Evolutionary conservation across 35 echinoderm and acorn worm genomes (phyloP).

Genomic region (Antedon bifida): DNA sequence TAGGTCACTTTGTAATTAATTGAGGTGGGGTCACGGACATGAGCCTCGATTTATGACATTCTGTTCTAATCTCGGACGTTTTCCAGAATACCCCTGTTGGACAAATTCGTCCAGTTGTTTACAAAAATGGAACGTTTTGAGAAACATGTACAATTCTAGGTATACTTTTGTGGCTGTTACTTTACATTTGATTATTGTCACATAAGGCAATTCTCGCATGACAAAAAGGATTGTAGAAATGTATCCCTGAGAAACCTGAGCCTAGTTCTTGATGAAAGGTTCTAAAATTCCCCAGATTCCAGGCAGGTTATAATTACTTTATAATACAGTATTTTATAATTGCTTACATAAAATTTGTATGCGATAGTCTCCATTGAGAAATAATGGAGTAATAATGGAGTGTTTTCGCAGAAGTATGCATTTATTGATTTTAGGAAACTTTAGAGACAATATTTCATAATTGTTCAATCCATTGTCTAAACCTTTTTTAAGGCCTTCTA

Average conservation of each 20-base stretch:
- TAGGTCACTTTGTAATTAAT: neutral
- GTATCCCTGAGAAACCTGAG: neutral
- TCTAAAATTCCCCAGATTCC: neutral
- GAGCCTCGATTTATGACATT: neutral
- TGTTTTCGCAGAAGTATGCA: no score
- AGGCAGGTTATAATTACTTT: neutral
- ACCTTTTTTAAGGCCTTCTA: no score
- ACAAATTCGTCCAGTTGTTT: neutral
- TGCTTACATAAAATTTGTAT: no score
- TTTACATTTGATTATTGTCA: neutral
- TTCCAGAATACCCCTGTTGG: neutral
- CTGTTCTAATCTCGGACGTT: neutral
- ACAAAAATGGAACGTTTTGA: neutral
- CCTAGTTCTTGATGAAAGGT: neutral
- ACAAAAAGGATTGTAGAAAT: neutral
- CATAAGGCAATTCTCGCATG: neutral
- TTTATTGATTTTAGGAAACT: no score
- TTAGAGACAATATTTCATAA: no score
- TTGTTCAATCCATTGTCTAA: no score
- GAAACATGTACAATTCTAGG: neutral
- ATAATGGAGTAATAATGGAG: no score
- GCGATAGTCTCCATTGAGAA: no score
- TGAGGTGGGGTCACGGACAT: neutral
- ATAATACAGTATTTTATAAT: neutral
- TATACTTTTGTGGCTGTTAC: neutral